These are phyloP conservation scores for Manis pentadactyla DNA, from an alignment of 2,797 vertebrate species.

Conservation along the genomic window DNA sequence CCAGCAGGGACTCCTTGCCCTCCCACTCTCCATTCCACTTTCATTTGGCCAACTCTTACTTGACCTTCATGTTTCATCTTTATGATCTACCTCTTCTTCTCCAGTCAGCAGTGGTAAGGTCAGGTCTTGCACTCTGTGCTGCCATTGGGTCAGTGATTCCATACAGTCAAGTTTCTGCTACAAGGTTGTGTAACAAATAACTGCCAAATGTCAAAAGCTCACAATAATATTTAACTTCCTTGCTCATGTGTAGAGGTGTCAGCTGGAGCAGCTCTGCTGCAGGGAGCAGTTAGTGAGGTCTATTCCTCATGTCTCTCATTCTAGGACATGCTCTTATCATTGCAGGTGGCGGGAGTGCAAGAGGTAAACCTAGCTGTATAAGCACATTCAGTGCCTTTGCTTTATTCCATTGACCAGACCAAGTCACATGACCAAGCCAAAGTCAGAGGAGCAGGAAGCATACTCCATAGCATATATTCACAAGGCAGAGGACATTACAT, in stretches of 20 bases:
- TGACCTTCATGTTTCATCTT: neutral
- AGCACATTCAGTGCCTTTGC: neutral
- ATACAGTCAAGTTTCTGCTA: neutral
- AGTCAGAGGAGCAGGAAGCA: neutral
- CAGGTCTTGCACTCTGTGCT: neutral
- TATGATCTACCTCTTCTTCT: neutral
- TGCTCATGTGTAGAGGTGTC: neutral
- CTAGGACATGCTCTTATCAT: neutral
- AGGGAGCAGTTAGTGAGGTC: neutral
- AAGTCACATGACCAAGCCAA: neutral
- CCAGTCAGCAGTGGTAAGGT: neutral
- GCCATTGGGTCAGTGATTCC: rapidly evolving
- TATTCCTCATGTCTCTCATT: neutral
- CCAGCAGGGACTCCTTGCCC: neutral
- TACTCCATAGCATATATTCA: neutral
- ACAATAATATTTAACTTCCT: neutral
- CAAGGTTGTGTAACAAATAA: neutral
- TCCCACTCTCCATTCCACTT: rapidly evolving
- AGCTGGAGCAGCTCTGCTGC: neutral
- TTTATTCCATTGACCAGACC: neutral
- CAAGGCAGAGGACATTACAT: neutral
- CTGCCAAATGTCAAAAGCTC: neutral
- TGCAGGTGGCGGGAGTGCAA: neutral
- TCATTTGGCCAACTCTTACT: neutral
- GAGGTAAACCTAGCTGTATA: neutral